These are phyloP conservation scores for Ictidomys tridecemlineatus DNA, from an alignment of 2,113 vertebrate genomes.

Conservation along the genomic window DNA sequence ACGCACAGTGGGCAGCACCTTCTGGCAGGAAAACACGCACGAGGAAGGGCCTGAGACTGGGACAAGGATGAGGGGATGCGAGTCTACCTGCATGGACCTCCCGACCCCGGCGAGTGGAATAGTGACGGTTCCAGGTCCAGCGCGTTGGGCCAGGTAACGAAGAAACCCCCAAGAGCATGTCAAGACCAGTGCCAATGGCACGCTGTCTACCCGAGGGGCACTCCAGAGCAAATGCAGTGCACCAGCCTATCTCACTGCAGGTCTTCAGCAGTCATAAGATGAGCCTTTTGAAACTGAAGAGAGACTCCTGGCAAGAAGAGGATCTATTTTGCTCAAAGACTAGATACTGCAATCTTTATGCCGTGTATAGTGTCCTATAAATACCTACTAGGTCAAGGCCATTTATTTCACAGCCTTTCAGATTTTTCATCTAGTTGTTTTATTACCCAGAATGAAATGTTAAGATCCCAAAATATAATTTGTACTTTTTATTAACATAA, in stretches of 20 bases:
- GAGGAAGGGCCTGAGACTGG: neutral
- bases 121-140: neutral
- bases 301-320: neutral
- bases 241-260: neutral
- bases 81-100: neutral
- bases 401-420: neutral
- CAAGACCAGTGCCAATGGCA: neutral
- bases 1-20: neutral
- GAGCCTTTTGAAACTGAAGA: neutral
- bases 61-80: neutral
- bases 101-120: neutral
- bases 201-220: neutral
- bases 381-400: neutral
- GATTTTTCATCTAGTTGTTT: neutral
- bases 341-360: neutral
- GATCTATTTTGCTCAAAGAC: neutral
- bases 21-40: neutral
- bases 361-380: neutral
- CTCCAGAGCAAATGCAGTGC: neutral
- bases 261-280: neutral
- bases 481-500: neutral
- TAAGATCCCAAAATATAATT: conserved; percentile 2
- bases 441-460: neutral
- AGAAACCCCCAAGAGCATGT: neutral
- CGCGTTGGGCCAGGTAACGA: neutral